Conservation (phyloP, 2,113 vertebrate genomes). For the Halichoerus grypus region DNA sequence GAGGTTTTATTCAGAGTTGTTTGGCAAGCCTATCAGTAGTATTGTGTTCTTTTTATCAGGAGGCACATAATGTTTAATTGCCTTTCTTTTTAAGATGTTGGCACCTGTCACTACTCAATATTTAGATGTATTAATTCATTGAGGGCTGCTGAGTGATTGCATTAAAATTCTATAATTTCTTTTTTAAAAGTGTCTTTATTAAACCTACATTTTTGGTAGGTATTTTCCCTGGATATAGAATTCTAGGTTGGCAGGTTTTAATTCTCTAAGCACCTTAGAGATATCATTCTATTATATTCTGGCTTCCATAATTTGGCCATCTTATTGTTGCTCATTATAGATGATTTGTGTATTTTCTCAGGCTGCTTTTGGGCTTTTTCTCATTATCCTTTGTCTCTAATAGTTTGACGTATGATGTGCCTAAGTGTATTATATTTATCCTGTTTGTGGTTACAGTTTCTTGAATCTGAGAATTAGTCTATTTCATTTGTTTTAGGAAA, state of each 20-base stretch:
- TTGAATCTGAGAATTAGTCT: background rate
- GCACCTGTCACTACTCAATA: background rate
- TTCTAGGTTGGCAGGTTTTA: slow-evolving; percentile 10
- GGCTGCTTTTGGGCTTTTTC: background rate
- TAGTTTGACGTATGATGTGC: background rate
- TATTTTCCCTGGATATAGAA: background rate
- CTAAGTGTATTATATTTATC: background rate
- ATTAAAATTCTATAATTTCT: background rate
- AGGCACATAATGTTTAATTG: background rate
- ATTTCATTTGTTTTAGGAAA: slow-evolving; percentile 22
- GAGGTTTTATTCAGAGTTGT: background rate
- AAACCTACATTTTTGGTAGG: background rate
- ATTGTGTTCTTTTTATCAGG: background rate
- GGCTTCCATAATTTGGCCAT: background rate
- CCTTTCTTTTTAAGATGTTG: background rate
- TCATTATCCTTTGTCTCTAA: slow-evolving; percentile 16
- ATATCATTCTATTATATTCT: background rate
- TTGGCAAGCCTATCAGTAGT: background rate
- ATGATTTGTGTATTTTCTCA: background rate
- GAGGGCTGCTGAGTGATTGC: background rate
- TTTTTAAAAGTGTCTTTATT: background rate
- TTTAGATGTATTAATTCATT: background rate
- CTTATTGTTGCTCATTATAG: background rate
- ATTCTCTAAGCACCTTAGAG: background rate
- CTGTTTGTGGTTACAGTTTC: background rate